A percentile compares a stretch with the other conserved stretches of the same genome.
phyloP scores from a whole-genome alignment of 1,140 invertebrate genomes.

The Gonatopus flavifemur region DNA sequence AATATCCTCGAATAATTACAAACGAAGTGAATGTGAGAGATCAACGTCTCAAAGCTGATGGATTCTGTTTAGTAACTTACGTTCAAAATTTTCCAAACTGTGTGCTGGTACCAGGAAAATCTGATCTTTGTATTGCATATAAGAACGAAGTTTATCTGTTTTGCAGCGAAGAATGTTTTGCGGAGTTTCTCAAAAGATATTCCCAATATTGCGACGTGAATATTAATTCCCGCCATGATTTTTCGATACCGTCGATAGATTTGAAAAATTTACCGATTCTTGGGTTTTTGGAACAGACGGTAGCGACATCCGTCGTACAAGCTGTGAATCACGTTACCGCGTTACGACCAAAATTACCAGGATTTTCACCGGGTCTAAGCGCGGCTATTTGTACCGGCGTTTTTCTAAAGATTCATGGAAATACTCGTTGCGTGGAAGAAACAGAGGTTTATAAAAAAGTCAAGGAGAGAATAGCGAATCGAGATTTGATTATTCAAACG shows the following conservation, averaged over 20 bases:
- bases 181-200: constrained; percentile 56
- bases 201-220: constrained; percentile 49
- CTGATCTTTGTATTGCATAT: constrained; percentile 50
- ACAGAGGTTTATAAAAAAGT: constrained; percentile 45
- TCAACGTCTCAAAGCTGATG: constrained; percentile 52
- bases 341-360: constrained; percentile 61
- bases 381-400: constrained; percentile 59
- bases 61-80: constrained; percentile 63
- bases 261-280: constrained; percentile 56
- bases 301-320: constrained; percentile 55
- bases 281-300: constrained; percentile 63
- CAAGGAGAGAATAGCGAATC: constrained; percentile 43
- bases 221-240: constrained; percentile 49
- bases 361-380: constrained; percentile 52
- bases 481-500: constrained; percentile 43
- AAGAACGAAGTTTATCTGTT: constrained; percentile 59
- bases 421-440: constrained; percentile 22
- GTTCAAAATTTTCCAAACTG: constrained; percentile 55
- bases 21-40: constrained; percentile 34
- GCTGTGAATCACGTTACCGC: constrained; percentile 56
- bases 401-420: constrained; percentile 60
- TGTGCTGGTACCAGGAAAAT: constrained; percentile 48
- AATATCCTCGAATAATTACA: constrained; percentile 52
- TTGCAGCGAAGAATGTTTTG: constrained; percentile 54
- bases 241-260: constrained; percentile 47